phyloP scores from a whole-genome alignment of 2,797 vertebrate species.

The Arnoldichthys spilopterus region DNA sequence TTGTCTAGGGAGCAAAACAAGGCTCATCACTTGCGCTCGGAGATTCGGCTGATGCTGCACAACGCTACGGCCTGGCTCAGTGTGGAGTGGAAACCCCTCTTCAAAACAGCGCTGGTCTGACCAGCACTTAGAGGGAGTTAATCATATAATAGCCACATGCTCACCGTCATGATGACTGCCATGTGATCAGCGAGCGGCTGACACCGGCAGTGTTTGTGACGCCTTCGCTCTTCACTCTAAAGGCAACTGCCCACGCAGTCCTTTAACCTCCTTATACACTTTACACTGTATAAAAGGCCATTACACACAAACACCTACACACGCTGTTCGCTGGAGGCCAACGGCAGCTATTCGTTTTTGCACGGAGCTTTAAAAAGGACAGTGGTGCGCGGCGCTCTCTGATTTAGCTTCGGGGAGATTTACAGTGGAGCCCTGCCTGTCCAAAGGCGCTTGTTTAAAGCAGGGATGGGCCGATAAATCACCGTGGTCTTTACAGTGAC shows the following conservation, averaged over 20 bases:
- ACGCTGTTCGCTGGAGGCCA: conserved; percentile 23
- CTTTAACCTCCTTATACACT: conserved; percentile 11
- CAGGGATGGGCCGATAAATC: conserved; percentile 29
- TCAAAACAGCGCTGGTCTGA: conserved; percentile 5
- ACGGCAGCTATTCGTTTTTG: conserved; percentile 28
- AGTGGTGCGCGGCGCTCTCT: conserved; percentile 9
- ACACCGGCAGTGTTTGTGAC: conserved; percentile 31
- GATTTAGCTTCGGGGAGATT: conserved; percentile 46
- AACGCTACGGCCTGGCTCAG: conserved; percentile 33
- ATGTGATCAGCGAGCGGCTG: conserved; percentile 19
- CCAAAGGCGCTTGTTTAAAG: conserved; percentile 41
- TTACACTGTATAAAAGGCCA: conserved; percentile 22
- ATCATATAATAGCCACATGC: conserved; percentile 42
- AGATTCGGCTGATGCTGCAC: conserved; percentile 55
- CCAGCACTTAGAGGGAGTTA: conserved; percentile 23
- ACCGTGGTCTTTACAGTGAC: conserved; percentile 16
- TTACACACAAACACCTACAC: conserved; percentile 32
- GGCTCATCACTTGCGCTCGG: conserved; percentile 42
- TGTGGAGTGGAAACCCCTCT: conserved; percentile 35
- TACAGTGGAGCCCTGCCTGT: conserved; percentile 36
- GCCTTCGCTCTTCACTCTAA: conserved; percentile 25
- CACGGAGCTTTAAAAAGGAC: conserved; percentile 16
- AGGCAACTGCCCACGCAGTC: neutral
- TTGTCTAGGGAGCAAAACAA: conserved; percentile 37
- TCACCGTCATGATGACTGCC: neutral